Conservation (phyloP, 2,888 invertebrate genomes). For the Periphyllus acericola region DNA sequence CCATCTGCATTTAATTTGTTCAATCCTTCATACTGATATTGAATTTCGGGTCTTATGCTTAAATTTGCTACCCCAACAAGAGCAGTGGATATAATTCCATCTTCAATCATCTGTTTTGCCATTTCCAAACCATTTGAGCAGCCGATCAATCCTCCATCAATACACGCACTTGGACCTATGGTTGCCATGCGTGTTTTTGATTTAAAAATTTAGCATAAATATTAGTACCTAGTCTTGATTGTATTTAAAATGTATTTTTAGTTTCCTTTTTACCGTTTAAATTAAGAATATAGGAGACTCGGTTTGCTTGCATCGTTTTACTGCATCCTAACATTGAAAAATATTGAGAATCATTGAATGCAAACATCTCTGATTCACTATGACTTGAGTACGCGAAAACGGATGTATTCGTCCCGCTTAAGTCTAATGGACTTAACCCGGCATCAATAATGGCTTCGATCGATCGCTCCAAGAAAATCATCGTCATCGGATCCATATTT, state of each 20-base stretch:
- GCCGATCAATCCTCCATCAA: conserved; percentile 76
- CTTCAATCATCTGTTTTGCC: conserved; percentile 68
- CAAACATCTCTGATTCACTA: conserved; percentile 68
- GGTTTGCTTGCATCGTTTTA: conserved; percentile 73
- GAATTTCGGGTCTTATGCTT: conserved; percentile 72
- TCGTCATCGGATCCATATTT: background rate
- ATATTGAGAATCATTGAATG: background rate
- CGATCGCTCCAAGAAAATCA: background rate
- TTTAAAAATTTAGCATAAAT: background rate
- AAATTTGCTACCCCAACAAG: conserved; percentile 72
- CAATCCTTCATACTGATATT: conserved; percentile 73
- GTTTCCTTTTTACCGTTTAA: conserved; percentile 69
- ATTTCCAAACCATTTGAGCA: conserved; percentile 73
- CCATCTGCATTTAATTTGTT: conserved; percentile 66
- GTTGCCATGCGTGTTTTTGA: background rate
- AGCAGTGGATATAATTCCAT: conserved; percentile 70
- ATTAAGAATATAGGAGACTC: conserved; percentile 73
- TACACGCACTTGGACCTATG: conserved; percentile 71
- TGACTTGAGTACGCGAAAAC: conserved; percentile 68
- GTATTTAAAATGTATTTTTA: too few relatives aligned
- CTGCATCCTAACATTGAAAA: conserved; percentile 76
- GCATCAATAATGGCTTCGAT: background rate
- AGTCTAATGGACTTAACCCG: conserved; percentile 68
- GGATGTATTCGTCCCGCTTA: conserved; percentile 68
- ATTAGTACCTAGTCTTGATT: background rate